Evolutionary conservation across 2,113 vertebrate species (phyloP).

Genomic region (Sterna hirundo): DNA sequence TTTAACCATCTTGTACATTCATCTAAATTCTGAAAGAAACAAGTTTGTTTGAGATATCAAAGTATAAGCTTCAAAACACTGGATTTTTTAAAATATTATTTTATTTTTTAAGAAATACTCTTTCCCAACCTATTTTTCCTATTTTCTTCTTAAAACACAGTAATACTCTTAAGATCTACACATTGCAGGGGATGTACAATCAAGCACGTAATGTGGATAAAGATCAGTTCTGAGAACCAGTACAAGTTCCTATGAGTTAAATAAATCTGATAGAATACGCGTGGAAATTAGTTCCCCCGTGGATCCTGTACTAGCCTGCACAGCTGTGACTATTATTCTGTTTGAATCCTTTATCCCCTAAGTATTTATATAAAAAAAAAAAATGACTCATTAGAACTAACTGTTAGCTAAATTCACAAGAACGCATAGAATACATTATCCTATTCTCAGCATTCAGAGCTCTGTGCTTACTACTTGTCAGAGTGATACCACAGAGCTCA

Average conservation of each 20-base stretch:
- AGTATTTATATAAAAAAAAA: background rate
- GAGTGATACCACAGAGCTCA: background rate
- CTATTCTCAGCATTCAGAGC: conserved; percentile 7
- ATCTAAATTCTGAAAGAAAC: background rate
- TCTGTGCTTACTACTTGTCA: background rate
- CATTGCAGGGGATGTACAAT: background rate
- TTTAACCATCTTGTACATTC: background rate
- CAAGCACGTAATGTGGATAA: background rate
- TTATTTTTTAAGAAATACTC: conserved; percentile 42
- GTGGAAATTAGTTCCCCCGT: background rate
- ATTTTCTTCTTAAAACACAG: conserved; percentile 27
- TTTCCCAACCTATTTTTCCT: background rate
- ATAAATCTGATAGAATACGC: background rate
- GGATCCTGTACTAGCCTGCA: background rate
- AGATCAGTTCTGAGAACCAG: background rate
- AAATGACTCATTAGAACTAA: background rate
- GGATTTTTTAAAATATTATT: background rate
- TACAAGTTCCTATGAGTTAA: background rate
- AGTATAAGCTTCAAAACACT: background rate
- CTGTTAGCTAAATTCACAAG: conserved; percentile 3
- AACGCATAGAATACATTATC: conserved; percentile 18
- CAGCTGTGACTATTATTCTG: background rate
- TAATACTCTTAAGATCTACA: background rate
- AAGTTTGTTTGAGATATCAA: background rate
- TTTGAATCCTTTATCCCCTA: background rate